Evolutionary conservation across 2,888 invertebrate genomes (phyloP), one percentile per base, ranked within the genome.

Genomic region (Gortyna flavago): DNA sequence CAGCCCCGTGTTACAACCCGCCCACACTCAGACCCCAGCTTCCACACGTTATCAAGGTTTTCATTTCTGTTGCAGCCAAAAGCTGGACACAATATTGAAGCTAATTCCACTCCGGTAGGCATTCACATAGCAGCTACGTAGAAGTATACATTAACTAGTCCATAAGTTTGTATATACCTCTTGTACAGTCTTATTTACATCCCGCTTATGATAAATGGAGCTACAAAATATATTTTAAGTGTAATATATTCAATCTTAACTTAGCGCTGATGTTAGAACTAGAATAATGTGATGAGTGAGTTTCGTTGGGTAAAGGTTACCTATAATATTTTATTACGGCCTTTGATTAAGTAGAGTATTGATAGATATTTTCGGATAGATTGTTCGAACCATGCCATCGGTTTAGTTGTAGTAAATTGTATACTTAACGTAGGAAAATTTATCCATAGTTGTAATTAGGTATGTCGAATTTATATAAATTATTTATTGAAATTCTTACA

Each of bases 61-160:
- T 82, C 72, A 88, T 89, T 92, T 94, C 87, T 84, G 87, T 92
- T 96, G 83, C 97, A 98, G 98, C 98, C 92, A 98, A 98, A 97
- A 98, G 97, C 97, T 98, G 98, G 98, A 98, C 98, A 97, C 98
- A 98, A 94, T 98, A 98, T 96, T 98, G 95, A 97, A 93, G 90
- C 89, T 85, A 80, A 89, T 88, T 87, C 87, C 85, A 88, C 89
- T 85, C 89, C 88, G 92, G 92, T 95, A 94, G 94, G 93, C 94
- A 93, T 94, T 93, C 92, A 88, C 81, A 85, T 92, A 92, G 89
- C 86, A 84, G 90, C 91, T 91, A 90, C 84, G 93, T 94, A 93
- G 89, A 89, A 89, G 79, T 85, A 86, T 88, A 89, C 83, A 84
- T 86, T 89, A 89, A 85, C 74, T 88, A 89, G 83, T 75, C 61